These are phyloP conservation scores for Hydrotaea cyrtoneurina DNA, from an alignment of 2,888 invertebrate species.

Conservation along the genomic window DNA sequence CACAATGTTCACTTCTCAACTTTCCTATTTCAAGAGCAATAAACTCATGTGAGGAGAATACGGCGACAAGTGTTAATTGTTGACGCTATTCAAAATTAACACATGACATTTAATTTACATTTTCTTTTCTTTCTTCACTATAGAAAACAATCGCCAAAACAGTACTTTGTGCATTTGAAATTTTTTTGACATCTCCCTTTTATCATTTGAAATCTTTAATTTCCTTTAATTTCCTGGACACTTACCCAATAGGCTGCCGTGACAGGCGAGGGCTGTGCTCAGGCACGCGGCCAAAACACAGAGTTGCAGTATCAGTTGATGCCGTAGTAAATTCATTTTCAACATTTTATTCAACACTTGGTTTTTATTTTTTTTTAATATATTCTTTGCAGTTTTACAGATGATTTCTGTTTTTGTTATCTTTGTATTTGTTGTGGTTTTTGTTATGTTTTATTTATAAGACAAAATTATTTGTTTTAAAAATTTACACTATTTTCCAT, in stretches of 20 bases:
- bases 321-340: constrained; percentile 62
- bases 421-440: background rate
- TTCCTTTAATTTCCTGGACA: constrained; percentile 42
- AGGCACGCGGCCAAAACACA: constrained; percentile 73
- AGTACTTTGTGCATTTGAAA: background rate
- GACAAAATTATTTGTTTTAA: constrained; percentile 58
- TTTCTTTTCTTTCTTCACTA: background rate
- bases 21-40: constrained; percentile 38
- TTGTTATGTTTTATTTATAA: constrained; percentile 52
- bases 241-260: constrained; percentile 78
- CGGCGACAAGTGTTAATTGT: constrained; percentile 40
- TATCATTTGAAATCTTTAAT: background rate
- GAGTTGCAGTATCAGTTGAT: constrained; percentile 68
- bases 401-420: background rate
- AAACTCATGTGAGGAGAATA: constrained; percentile 3
- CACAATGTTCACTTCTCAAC: background rate
- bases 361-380: background rate
- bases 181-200: background rate
- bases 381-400: background rate
- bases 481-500: constrained; percentile 28
- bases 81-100: background rate
- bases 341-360: constrained; percentile 37
- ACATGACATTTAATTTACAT: background rate
- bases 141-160: background rate
- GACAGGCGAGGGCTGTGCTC: constrained; percentile 76